These are phyloP conservation scores for Dendronephthya gigantea DNA, from an alignment of 64 coral and sea anemone species.

Conservation along the genomic window DNA sequence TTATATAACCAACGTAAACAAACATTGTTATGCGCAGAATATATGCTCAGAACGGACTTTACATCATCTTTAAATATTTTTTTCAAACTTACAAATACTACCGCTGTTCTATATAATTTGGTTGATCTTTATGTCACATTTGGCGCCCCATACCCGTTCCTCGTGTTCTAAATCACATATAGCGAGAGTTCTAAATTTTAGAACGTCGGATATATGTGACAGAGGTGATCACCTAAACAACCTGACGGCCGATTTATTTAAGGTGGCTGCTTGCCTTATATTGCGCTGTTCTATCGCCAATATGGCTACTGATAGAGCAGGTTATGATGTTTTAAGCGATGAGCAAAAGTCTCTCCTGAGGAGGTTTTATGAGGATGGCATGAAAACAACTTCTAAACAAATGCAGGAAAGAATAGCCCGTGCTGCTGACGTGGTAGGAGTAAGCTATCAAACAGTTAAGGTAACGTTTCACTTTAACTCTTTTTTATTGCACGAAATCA, in stretches of 20 bases:
- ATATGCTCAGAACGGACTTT: too few species aligned
- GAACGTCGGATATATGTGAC: too few species aligned
- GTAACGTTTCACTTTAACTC: background rate
- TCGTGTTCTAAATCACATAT: too few species aligned
- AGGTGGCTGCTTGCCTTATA: background rate
- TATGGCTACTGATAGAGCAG: background rate
- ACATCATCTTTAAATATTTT: too few species aligned
- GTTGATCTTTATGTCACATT: too few species aligned
- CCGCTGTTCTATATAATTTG: too few species aligned
- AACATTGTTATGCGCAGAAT: too few species aligned
- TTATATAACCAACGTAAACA: too few species aligned
- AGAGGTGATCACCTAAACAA: slow-evolving; percentile 3
- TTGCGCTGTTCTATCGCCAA: background rate
- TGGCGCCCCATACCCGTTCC: too few species aligned
- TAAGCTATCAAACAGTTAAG: background rate
- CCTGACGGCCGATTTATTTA: background rate
- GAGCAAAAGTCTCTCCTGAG: background rate
- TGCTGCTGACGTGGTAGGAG: background rate
- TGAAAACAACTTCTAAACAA: background rate
- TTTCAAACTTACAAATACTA: too few species aligned
- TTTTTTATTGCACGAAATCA: background rate
- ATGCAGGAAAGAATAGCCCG: background rate
- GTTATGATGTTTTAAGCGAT: slow-evolving; percentile 12
- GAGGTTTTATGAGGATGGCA: background rate
- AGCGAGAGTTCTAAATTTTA: too few species aligned